Percentiles rank a stretch among this genome's conserved stretches.
phyloP scores from a whole-genome alignment of 2,797 vertebrate genomes.

The Cossypha caffra region DNA sequence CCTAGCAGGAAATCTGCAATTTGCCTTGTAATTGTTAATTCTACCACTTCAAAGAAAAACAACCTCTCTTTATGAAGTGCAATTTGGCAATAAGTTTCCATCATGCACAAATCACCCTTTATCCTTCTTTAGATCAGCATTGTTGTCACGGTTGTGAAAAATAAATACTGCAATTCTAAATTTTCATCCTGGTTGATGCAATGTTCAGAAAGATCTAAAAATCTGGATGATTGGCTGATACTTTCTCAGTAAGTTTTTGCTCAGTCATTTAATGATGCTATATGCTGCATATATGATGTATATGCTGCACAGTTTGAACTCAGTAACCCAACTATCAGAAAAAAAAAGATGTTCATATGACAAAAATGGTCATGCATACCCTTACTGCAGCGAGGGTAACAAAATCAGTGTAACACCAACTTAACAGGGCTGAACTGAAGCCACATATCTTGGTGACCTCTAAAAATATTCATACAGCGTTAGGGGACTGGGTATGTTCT shows the following conservation, averaged over 20 bases:
- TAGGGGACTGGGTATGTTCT: too few species aligned
- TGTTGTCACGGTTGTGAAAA: background rate
- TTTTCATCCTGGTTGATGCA: background rate
- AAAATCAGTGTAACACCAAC: background rate
- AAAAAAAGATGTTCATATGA: background rate
- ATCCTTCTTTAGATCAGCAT: background rate
- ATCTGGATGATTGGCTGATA: background rate
- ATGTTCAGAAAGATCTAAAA: background rate
- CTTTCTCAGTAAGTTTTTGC: background rate
- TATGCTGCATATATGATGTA: too few species aligned
- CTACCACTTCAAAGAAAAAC: background rate
- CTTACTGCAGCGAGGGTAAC: background rate
- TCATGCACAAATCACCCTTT: background rate
- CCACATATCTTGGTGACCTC: background rate
- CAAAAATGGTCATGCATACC: rapidly evolving
- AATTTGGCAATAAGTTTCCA: background rate
- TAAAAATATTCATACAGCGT: background rate
- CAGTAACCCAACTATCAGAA: background rate
- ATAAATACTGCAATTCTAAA: background rate
- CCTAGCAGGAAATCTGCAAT: background rate
- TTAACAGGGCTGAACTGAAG: background rate
- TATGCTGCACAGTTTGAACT: background rate
- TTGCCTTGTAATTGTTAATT: background rate
- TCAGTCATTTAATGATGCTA: background rate
- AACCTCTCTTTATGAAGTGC: background rate